A percentile compares a stretch with the other conserved stretches of the same genome.
Evolutionary conservation across 2,888 invertebrate genomes (phyloP).

Genomic region (Teinopalpus imperialis): DNA sequence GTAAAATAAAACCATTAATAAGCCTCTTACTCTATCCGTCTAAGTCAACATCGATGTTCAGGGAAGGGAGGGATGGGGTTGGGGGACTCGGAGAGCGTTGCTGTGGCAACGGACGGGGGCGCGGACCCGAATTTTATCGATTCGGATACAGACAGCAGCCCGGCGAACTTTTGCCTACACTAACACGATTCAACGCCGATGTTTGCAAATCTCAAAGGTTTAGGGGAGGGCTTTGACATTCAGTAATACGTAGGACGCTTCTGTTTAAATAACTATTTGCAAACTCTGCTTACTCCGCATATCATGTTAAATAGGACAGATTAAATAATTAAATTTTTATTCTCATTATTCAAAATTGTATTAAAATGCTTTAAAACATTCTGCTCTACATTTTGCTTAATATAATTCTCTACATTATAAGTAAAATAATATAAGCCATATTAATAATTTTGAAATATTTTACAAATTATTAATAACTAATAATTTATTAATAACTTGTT

Average conservation of each 20-base stretch:
- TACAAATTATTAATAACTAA: no score
- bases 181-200: conserved; percentile 76
- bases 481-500: no score
- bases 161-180: conserved; percentile 68
- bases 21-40: conserved; percentile 82
- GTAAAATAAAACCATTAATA: conserved; percentile 81
- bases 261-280: conserved; percentile 54
- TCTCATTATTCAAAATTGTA: no score
- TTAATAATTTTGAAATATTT: no score
- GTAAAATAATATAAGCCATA: no score
- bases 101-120: conserved; percentile 72
- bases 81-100: conserved; percentile 59
- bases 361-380: no score
- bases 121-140: conserved; percentile 81
- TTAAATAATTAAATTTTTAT: no score
- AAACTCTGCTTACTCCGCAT: conserved; percentile 36
- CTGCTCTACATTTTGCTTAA: no score
- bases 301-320: no score
- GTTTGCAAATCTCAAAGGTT: conserved; percentile 76
- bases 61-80: conserved; percentile 56
- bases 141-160: conserved; percentile 79
- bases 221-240: conserved; percentile 74
- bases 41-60: conserved; percentile 80
- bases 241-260: conserved; percentile 51
- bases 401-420: no score